These are phyloP conservation scores for Tetragnatha montana DNA, from an alignment of 2,888 invertebrate species.

Conservation along the genomic window DNA sequence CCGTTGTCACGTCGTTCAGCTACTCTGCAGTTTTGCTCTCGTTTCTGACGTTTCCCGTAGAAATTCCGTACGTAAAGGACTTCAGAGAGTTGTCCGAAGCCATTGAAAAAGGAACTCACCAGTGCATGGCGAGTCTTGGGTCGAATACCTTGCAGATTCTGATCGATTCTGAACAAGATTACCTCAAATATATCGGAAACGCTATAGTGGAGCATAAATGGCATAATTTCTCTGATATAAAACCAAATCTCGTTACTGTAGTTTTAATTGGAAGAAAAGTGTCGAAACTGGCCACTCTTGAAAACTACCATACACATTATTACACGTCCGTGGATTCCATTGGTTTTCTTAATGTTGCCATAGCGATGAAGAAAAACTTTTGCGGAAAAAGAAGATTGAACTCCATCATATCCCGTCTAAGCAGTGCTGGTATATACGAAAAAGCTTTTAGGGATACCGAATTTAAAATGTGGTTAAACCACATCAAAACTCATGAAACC, in stretches of 20 bases:
- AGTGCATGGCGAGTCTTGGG: background rate
- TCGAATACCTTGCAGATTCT: background rate
- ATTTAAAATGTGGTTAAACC: background rate
- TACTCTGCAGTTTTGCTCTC: constrained; percentile 6
- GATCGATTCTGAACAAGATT: background rate
- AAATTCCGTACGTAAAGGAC: background rate
- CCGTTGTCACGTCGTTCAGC: constrained; percentile 2
- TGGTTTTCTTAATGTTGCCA: background rate
- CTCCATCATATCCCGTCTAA: background rate
- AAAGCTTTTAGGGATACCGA: background rate
- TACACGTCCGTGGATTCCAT: background rate
- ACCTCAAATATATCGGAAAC: background rate
- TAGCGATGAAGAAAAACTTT: background rate
- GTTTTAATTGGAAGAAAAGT: background rate
- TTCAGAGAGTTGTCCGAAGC: constrained; percentile 14
- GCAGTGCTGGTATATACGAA: background rate
- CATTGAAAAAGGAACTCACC: background rate
- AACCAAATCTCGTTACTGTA: background rate
- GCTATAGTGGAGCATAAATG: background rate
- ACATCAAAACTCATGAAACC: background rate
- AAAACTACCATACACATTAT: background rate
- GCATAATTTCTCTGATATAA: background rate
- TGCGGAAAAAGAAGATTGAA: background rate
- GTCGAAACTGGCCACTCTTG: background rate
- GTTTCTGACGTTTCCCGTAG: background rate